These are phyloP conservation scores for Erannis defoliaria DNA, from an alignment of 2,888 invertebrate species.

Conservation along the genomic window DNA sequence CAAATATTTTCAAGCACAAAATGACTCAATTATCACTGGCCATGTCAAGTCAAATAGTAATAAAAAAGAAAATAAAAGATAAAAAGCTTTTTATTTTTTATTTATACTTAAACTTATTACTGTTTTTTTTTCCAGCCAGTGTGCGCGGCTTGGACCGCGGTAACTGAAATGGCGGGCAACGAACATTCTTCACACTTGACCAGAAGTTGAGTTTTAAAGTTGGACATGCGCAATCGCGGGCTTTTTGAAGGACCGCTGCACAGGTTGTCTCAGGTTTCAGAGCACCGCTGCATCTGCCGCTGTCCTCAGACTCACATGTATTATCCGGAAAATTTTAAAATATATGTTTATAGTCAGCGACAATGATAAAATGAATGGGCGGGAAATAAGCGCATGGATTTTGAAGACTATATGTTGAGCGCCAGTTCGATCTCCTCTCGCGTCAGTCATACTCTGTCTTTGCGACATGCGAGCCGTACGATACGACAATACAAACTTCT, in stretches of 20 bases:
- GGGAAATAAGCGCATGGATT: no score
- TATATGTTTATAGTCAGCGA: not conserved
- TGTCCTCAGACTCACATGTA: conserved; percentile 31
- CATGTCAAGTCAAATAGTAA: not conserved
- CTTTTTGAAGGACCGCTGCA: conserved; percentile 19
- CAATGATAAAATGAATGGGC: not conserved
- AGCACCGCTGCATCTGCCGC: not conserved
- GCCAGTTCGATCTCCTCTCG: no score
- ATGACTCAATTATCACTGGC: not conserved
- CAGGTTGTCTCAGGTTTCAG: conserved; percentile 8
- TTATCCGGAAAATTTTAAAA: conserved; percentile 10
- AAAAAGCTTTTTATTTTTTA: not conserved
- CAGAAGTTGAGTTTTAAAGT: conserved; percentile 57
- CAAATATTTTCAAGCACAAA: not conserved
- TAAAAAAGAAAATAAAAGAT: not conserved
- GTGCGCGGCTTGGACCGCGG: conserved; percentile 66
- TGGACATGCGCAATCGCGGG: conserved; percentile 68
- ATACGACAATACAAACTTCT: no score
- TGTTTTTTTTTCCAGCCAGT: conserved; percentile 27
- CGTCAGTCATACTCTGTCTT: no score
- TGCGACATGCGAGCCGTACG: no score
- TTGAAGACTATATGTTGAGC: no score
- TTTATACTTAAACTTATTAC: no score
- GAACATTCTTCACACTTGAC: conserved; percentile 55
- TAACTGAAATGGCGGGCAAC: conserved; percentile 67